Evolutionary conservation across 1,140 invertebrate genomes (phyloP).

Genomic region (Drosophila arizonae): DNA sequence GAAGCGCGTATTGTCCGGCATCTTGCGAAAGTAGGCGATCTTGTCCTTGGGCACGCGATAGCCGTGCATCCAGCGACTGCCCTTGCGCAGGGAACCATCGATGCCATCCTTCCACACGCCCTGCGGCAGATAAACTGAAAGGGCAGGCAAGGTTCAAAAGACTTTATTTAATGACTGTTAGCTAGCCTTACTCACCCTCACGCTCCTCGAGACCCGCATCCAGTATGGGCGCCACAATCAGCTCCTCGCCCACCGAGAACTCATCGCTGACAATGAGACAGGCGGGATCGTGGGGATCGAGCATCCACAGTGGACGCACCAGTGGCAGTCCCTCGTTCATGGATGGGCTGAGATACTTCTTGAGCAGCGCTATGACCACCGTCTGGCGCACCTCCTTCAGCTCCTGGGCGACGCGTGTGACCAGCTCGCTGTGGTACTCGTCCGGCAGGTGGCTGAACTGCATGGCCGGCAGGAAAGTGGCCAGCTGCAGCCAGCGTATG

Average conservation of each 20-base stretch:
- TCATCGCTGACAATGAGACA: constrained; percentile 92
- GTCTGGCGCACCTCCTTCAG: constrained; percentile 90
- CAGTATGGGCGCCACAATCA: constrained; percentile 95
- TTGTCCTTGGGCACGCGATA: constrained; percentile 91
- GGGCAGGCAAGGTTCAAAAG: not conserved
- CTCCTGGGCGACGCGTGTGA: constrained; percentile 90
- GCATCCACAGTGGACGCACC: constrained; percentile 95
- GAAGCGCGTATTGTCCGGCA: constrained; percentile 92
- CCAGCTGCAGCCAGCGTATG: constrained; percentile 96
- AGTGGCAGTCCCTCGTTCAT: constrained; percentile 91
- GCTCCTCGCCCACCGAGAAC: constrained; percentile 94
- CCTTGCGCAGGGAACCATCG: constrained; percentile 91
- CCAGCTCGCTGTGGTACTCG: constrained; percentile 90
- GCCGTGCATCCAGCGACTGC: constrained; percentile 94
- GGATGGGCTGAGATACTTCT: constrained; percentile 89
- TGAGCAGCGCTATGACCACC: constrained; percentile 89
- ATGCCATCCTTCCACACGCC: constrained; percentile 96
- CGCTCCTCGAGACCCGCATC: constrained; percentile 86
- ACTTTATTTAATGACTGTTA: no score
- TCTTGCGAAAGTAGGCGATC: constrained; percentile 92
- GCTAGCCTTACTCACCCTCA: constrained; percentile 83
- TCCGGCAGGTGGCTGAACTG: constrained; percentile 95
- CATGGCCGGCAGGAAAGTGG: constrained; percentile 95
- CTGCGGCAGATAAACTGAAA: constrained; percentile 90
- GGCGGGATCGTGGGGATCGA: constrained; percentile 90